These are phyloP conservation scores for Drosophila cognata DNA, from an alignment of 2,888 invertebrate species.

Conservation along the genomic window DNA sequence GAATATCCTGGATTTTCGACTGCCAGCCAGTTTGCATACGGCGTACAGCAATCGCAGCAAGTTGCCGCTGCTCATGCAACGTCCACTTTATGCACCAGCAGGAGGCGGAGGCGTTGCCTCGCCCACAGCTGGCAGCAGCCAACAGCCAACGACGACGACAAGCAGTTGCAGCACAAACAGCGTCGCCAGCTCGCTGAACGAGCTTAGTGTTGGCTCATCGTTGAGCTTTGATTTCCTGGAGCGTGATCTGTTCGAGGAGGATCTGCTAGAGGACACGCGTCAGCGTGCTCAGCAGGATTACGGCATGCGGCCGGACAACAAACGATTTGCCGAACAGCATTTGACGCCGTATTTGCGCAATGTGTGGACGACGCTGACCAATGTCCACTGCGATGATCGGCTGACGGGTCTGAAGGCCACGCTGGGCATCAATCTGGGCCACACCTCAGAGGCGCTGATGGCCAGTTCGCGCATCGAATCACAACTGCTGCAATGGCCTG, in stretches of 20 bases:
- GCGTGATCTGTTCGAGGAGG: slow-evolving; percentile 73
- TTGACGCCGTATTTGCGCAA: slow-evolving; percentile 91
- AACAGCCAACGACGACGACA: slow-evolving; percentile 35
- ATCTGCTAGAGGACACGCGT: slow-evolving; percentile 86
- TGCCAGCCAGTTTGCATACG: slow-evolving; percentile 82
- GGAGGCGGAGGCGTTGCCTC: slow-evolving; percentile 49
- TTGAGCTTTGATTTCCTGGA: slow-evolving; percentile 73
- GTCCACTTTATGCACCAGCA: slow-evolving; percentile 65
- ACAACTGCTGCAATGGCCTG: slow-evolving; percentile 83
- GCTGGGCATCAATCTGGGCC: slow-evolving; percentile 82
- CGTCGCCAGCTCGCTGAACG: slow-evolving; percentile 52
- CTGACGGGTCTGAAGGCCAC: slow-evolving; percentile 86
- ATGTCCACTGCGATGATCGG: slow-evolving; percentile 87
- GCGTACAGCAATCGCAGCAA: slow-evolving; percentile 83
- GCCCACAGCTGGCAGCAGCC: slow-evolving; percentile 48
- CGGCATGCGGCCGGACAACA: slow-evolving; percentile 91
- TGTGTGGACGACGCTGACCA: slow-evolving; percentile 89
- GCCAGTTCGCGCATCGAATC: slow-evolving; percentile 81
- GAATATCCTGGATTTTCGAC: slow-evolving; percentile 81
- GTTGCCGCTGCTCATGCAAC: slow-evolving; percentile 78
- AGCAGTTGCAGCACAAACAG: slow-evolving; percentile 63
- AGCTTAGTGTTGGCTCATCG: slow-evolving; percentile 61
- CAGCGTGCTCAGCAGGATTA: slow-evolving; percentile 89
- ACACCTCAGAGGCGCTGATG: slow-evolving; percentile 81
- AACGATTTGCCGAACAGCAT: slow-evolving; percentile 92